phyloP scores from a whole-genome alignment of 2,113 vertebrate species.

The Cercopithecus mona region DNA sequence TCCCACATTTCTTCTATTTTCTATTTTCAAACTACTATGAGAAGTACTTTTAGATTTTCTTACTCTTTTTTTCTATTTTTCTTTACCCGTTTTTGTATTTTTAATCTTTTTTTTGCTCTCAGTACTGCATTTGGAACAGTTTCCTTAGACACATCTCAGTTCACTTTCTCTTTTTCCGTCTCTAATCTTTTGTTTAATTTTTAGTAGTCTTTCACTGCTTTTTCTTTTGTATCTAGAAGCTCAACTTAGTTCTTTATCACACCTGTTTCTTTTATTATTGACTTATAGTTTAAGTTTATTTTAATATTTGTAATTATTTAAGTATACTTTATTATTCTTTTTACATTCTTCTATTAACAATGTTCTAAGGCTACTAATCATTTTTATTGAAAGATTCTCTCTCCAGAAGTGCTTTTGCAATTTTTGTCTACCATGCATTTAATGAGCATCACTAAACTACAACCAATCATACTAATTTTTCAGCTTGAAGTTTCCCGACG shows the following conservation, averaged over 20 bases:
- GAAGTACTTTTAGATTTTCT: background rate
- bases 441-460: background rate
- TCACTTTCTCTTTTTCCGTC: background rate
- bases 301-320: background rate
- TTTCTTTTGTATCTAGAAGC: background rate
- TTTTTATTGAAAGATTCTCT: background rate
- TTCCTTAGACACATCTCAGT: background rate
- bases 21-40: background rate
- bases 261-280: background rate
- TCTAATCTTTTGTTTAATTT: background rate
- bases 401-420: background rate
- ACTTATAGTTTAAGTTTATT: background rate
- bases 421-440: background rate
- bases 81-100: background rate
- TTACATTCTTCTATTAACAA: background rate
- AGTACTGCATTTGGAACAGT: background rate
- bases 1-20: background rate
- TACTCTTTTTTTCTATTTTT: background rate
- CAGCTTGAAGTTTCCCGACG: background rate
- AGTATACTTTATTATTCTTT: background rate
- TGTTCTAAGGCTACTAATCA: background rate
- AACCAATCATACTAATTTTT: background rate
- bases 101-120: background rate
- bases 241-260: background rate
- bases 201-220: background rate